A percentile compares a stretch with the other conserved stretches of the same genome.
These are phyloP conservation scores for Agrochola litura DNA, from an alignment of 2,888 invertebrate genomes.

Conservation along the genomic window DNA sequence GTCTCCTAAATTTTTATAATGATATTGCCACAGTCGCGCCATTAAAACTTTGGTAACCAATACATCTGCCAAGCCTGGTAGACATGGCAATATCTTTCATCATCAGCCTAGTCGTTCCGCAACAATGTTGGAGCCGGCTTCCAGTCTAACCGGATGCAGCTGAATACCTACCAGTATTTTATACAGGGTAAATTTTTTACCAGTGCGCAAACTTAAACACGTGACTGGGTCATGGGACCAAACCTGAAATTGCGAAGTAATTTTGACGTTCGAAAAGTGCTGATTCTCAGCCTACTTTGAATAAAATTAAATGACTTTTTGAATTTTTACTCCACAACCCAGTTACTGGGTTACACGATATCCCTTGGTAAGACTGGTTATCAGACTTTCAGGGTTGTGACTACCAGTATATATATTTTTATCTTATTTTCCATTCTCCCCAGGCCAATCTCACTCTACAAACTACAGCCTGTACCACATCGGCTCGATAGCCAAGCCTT, in stretches of 20 bases:
- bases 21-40: no score
- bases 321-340: background rate
- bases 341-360: background rate
- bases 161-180: no score
- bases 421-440: background rate
- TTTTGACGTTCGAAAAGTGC: no score
- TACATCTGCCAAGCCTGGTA: background rate
- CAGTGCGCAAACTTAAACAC: no score
- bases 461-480: slow-evolving; percentile 94
- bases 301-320: no score
- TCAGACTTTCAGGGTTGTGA: background rate
- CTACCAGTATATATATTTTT: background rate
- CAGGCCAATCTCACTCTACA: slow-evolving; percentile 97
- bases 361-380: background rate
- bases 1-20: background rate
- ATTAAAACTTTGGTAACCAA: background rate
- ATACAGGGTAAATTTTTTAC: no score
- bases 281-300: no score
- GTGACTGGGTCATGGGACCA: no score
- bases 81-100: background rate
- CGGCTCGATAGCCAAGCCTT: slow-evolving; percentile 93
- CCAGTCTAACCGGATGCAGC: background rate
- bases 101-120: no score
- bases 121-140: background rate
- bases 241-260: no score